Evolutionary conservation across 2,113 vertebrate genomes (phyloP).

Genomic region (Nestor notabilis): DNA sequence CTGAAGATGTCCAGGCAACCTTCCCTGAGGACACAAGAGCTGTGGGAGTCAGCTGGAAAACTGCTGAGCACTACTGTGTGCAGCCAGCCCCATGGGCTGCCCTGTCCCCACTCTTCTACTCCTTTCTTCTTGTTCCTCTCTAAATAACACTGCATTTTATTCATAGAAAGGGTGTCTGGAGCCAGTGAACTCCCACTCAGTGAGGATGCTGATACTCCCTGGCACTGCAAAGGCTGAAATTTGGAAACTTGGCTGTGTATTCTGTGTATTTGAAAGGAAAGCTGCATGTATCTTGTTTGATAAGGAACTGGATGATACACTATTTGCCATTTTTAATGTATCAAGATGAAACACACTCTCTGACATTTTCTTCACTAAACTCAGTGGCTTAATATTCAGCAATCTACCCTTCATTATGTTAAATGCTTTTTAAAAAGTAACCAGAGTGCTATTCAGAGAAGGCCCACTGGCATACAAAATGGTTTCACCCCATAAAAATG

Average conservation of each 20-base stretch:
- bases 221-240: not conserved
- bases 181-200: not conserved
- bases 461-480: slow-evolving; percentile 49
- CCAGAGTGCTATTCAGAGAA: slow-evolving; percentile 20
- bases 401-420: slow-evolving; percentile 60
- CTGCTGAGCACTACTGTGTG: too few relatives aligned
- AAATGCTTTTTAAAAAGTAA: slow-evolving; percentile 61
- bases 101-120: not conserved
- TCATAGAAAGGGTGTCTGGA: not conserved
- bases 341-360: slow-evolving; percentile 36
- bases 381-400: slow-evolving; percentile 54
- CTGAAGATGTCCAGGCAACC: not conserved
- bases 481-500: slow-evolving; percentile 73
- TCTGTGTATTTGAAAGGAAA: not conserved
- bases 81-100: accelerated
- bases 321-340: slow-evolving; percentile 30
- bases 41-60: not conserved
- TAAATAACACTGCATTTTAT: accelerated
- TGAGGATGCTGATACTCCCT: accelerated
- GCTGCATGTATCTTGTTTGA: not conserved
- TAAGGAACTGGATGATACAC: not conserved
- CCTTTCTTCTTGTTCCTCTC: not conserved
- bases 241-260: not conserved
- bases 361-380: slow-evolving; percentile 56
- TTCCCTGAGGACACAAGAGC: not conserved